Base-by-base conservation (phyloP, 1,140 invertebrate genomes). In the Macrobrachium nipponense region DNA sequence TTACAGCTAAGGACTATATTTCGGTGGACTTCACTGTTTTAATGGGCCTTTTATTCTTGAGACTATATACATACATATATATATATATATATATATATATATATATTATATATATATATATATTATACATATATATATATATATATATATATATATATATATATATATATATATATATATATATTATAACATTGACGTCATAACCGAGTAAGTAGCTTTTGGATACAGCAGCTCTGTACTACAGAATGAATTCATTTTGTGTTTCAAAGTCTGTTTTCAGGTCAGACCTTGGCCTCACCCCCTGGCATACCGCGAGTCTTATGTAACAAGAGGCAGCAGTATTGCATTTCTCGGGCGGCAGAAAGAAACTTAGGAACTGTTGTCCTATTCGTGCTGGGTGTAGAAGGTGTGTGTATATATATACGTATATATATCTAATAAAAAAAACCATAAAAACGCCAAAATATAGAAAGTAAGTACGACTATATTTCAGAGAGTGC, bases 121-220 rank as follows among this genome's bases (percentile, higher is more conserved):
- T 66, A 66, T 66, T 66, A 66, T 18, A 66, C n/a, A 18, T 66
- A 66, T 66, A 66, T 66, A 66, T 66, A 66, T 18, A 66, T 66
- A 18, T 66, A 66, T 66, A 66, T 18, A 66, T 66, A 66, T 66
- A 66, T 66, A 18, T 66, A 66, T 66, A 66, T 66, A 66, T 66
- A 66, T 18, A 66, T 66, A 66, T 66, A 66, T 66, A 66, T 66
- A 18, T 66, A 66, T 14, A 66, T 66, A 66, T 14, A 18, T 12
- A 66, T 0, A 66, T 14, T 20, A 11, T 51, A 2, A 36, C 0
- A 66, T 2, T 14, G 2, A 18, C 1, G 17, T 17, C n/a, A 10
- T 11, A 11, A 17, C 12, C 1, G 2, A 12, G 11, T 0, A 11
- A 66, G 4, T 10, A 10, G 51, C 4, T 10, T 51, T 10, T 51